These are phyloP conservation scores for Tinamus guttatus DNA, from an alignment of 2,113 vertebrate genomes.

Conservation along the genomic window DNA sequence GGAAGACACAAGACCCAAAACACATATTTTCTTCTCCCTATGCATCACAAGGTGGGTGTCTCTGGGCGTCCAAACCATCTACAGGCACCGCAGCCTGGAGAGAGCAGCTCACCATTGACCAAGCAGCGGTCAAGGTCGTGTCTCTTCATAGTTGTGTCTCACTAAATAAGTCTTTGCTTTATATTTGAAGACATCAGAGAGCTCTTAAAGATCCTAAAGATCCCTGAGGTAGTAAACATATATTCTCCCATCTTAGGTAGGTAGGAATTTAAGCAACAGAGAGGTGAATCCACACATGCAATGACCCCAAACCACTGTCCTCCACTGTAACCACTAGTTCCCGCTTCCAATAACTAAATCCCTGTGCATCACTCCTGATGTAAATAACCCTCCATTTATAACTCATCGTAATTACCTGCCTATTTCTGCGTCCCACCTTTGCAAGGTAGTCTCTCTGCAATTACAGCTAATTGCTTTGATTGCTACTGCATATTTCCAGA, in stretches of 20 bases:
- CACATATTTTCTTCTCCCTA: neutral
- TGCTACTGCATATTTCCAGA: constrained; percentile 65
- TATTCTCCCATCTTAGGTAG: fast-evolving
- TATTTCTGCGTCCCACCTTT: constrained; percentile 66
- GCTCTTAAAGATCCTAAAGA: neutral
- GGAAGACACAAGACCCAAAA: neutral
- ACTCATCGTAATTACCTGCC: constrained; percentile 67
- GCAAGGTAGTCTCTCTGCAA: constrained; percentile 70
- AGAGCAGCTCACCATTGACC: neutral
- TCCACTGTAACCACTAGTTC: neutral
- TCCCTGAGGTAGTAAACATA: fast-evolving
- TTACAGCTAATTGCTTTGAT: constrained; percentile 73
- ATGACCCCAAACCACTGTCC: neutral
- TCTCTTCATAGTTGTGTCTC: neutral
- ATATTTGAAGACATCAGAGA: neutral
- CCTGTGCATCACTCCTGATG: constrained; percentile 44
- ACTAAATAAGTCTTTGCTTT: neutral
- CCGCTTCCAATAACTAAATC: neutral
- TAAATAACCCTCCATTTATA: constrained; percentile 70
- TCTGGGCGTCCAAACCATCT: neutral
- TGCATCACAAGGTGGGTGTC: fast-evolving
- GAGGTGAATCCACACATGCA: neutral
- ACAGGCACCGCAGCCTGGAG: neutral
- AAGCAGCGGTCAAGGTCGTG: fast-evolving
- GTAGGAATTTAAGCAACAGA: neutral